A percentile compares a stretch with the other conserved stretches of the same genome.
Conservation (phyloP, 2,113 vertebrate genomes). For the Hassar affinis region DNA sequence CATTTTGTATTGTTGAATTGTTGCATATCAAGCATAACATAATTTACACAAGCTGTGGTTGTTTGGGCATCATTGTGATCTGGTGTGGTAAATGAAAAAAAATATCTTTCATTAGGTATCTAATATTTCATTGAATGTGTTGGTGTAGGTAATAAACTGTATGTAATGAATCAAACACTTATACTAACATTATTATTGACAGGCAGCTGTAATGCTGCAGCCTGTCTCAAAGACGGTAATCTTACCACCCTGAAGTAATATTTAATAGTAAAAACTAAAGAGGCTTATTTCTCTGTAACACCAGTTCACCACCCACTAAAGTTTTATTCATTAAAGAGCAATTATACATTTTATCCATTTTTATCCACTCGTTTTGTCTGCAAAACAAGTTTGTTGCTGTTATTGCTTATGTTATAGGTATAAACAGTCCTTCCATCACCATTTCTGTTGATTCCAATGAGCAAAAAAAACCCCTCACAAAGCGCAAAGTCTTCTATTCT, state of each 20-base stretch:
- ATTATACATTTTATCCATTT: too few species aligned
- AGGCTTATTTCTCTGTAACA: not conserved
- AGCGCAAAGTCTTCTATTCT: not conserved
- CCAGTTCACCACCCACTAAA: not conserved
- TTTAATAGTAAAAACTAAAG: not conserved
- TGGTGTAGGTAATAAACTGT: not conserved
- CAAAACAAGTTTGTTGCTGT: not conserved
- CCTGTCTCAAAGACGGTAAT: not conserved
- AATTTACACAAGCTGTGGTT: not conserved
- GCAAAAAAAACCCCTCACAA: not conserved
- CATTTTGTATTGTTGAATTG: not conserved
- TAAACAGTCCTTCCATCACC: not conserved
- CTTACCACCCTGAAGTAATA: not conserved
- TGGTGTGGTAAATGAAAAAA: not conserved
- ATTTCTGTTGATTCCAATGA: not conserved
- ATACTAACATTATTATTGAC: not conserved
- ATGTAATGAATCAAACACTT: not conserved
- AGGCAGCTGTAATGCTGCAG: not conserved
- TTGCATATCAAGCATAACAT: not conserved
- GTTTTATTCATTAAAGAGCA: not conserved
- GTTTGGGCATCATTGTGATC: not conserved
- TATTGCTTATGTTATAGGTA: not conserved
- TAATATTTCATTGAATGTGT: not conserved
- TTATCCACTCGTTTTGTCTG: too few species aligned
- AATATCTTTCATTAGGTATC: not conserved